Percentiles rank a stretch among this genome's conserved stretches.
phyloP scores from a whole-genome alignment of 2,797 vertebrate species.

The Carduelis carduelis region DNA sequence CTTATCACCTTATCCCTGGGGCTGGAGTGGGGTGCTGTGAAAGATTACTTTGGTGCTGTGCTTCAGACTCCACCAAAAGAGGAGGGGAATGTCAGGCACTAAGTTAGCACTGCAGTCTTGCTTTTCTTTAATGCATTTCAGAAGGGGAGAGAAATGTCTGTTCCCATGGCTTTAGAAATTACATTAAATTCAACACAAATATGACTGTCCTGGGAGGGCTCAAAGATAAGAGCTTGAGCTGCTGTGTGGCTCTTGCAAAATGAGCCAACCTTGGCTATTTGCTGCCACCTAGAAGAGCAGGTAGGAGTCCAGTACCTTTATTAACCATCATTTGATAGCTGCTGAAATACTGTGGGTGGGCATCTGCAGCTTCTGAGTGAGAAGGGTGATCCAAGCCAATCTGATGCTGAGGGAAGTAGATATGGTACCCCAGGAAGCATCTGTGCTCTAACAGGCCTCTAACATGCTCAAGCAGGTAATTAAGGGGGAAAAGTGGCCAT shows the following conservation, averaged over 20 bases:
- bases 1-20: background rate
- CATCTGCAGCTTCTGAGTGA: background rate
- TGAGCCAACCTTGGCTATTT: background rate
- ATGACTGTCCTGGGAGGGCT: background rate
- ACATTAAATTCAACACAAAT: background rate
- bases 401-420: background rate
- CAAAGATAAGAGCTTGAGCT: background rate
- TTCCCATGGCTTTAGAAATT: background rate
- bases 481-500: background rate
- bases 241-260: background rate
- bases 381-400: background rate
- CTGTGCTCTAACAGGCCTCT: background rate
- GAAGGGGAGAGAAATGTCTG: background rate
- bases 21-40: background rate
- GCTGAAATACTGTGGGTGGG: background rate
- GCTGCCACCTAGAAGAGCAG: background rate
- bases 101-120: background rate
- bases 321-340: background rate
- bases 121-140: background rate
- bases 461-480: accelerated
- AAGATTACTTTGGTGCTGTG: background rate
- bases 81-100: background rate
- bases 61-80: background rate
- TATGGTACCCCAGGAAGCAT: background rate
- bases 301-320: background rate